Base-by-base conservation (phyloP, 2,888 invertebrate genomes). In the Epinotia ramella region DNA sequence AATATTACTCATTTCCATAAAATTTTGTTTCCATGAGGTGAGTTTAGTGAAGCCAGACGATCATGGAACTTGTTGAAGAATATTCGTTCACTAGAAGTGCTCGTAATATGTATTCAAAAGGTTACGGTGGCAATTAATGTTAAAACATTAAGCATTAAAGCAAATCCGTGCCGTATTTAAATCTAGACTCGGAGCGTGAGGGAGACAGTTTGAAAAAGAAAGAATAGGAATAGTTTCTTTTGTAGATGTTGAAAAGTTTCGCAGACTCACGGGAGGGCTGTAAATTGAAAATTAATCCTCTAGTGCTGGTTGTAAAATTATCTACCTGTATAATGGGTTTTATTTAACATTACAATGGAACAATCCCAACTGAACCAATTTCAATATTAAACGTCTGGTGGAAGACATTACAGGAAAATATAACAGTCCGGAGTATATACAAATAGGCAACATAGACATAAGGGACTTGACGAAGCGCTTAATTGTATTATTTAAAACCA, bases 1-100 rank as follows among this genome's bases (percentile, higher is more conserved):
- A 76, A 69, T 79, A 79, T 78, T 80, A 77, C 79, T 78, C 81
- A 82, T 84, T 83, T 80, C 79, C 81, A 81, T 81, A 82, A 80
- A 80, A 80, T 81, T 79, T 76, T 75, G 78, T 79, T 80, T 79
- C 57, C 70, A 70, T 66, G 49, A 67, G 53, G 66, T 40, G 66
- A 66, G 62, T 72, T 75, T 66, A 67, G 76, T 72, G 63, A 67
- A 76, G 66, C 62, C 76, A 62, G 33, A 60, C 59, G 53, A 57
- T 72, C 40, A 28, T 62, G 16, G 44, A 66, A 49, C 24, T 62
- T 63, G 63, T 62, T 72, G 66, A 62, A 49, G 63, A 62, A 63
- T 40, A 24, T 53, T 56, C 63, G 20, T 53, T 53, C 33, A 13
- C 60, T 24, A 56, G 7, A 68, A 73, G 13, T 56, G n/a, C 46